These are phyloP conservation scores for Lamellibrachia luymesi DNA, from an alignment of 1,140 invertebrate species.

Conservation along the genomic window DNA sequence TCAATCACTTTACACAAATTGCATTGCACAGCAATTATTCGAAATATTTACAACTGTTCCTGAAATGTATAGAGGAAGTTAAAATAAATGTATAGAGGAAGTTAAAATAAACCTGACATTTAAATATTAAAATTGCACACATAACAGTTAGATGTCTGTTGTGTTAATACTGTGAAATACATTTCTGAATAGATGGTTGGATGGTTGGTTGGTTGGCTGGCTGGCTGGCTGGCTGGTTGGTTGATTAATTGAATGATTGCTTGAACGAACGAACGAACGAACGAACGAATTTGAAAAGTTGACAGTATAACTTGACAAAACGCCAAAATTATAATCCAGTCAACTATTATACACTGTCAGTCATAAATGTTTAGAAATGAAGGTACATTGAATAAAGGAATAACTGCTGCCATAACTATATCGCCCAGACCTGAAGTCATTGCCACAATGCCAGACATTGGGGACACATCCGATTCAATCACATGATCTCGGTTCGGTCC, in stretches of 20 bases:
- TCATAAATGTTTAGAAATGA: too few species aligned
- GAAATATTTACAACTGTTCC: not conserved
- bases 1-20: not conserved
- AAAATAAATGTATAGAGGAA: not conserved
- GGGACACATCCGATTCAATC: constrained; percentile 36
- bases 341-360: too few species aligned
- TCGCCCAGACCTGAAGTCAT: constrained; percentile 25
- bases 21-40: not conserved
- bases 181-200: not conserved
- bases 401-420: not conserved
- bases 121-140: not conserved
- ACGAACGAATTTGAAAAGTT: too few species aligned
- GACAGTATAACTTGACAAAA: too few species aligned
- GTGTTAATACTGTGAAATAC: not conserved
- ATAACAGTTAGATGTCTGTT: not conserved
- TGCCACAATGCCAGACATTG: constrained; percentile 35
- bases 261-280: too few species aligned
- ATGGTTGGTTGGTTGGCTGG: too few species aligned
- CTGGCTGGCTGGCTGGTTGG: too few species aligned
- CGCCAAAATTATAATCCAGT: too few species aligned
- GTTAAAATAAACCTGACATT: not conserved
- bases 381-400: not conserved
- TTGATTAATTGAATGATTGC: too few species aligned
- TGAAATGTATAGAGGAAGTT: not conserved
- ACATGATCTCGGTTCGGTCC: constrained; percentile 35